Evolutionary conservation across 2,113 vertebrate genomes (phyloP).

Genomic region (Nyctibius bracteatus): DNA sequence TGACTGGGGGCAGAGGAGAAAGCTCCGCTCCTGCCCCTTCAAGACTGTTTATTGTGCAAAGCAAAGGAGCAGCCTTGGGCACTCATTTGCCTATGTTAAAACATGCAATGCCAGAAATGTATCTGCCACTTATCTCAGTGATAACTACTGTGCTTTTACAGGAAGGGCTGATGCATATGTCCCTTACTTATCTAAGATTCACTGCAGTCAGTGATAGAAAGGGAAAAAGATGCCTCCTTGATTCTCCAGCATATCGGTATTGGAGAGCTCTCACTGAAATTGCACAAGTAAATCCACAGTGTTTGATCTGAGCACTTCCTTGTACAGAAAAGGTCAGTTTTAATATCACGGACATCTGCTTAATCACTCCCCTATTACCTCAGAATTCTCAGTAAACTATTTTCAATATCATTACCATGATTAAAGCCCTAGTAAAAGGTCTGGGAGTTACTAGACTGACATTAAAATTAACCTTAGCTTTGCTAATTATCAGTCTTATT

Average conservation of each 20-base stretch:
- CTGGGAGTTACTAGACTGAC: not conserved
- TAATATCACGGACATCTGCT: not conserved
- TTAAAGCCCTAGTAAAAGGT: not conserved
- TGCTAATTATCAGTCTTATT: not conserved
- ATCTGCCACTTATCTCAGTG: not conserved
- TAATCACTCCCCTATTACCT: not conserved
- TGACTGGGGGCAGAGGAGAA: not conserved
- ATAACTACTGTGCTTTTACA: not conserved
- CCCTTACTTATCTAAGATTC: not conserved
- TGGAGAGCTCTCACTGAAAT: not conserved
- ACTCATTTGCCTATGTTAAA: not conserved
- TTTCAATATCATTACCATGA: not conserved
- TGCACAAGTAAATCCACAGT: not conserved
- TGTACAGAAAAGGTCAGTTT: not conserved
- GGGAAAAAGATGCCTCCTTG: not conserved
- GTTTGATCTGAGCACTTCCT: not conserved
- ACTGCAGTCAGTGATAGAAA: not conserved
- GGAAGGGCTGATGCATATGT: not conserved
- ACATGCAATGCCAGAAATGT: not conserved
- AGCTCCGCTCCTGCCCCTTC: not conserved
- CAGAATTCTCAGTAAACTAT: not conserved
- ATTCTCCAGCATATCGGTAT: not conserved
- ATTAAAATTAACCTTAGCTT: slow-evolving; percentile 35
- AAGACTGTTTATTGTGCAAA: not conserved
- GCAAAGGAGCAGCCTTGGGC: not conserved